phyloP scores from a whole-genome alignment of 2,888 invertebrate species.

The Pyrrhia umbra region DNA sequence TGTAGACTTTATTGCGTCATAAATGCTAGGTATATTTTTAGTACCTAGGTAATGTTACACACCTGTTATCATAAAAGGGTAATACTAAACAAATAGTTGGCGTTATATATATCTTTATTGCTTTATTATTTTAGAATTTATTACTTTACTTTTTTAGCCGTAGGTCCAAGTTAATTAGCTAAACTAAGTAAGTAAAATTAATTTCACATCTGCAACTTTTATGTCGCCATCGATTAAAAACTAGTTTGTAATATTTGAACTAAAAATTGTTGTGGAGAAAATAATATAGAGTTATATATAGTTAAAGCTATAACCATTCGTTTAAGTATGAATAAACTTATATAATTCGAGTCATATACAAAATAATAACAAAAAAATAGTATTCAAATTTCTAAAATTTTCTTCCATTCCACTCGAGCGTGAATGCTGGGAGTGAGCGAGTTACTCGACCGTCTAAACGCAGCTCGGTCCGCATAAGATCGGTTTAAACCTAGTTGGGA shows the following conservation, averaged over 20 bases:
- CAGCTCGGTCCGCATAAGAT: slow-evolving; percentile 45
- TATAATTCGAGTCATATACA: too few relatives aligned
- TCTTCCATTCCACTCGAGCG: slow-evolving; percentile 4
- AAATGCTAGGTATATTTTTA: slow-evolving; percentile 23
- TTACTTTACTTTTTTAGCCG: too few relatives aligned
- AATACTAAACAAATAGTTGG: background rate
- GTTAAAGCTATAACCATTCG: too few relatives aligned
- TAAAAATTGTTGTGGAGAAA: background rate
- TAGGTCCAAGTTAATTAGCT: background rate
- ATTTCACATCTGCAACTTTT: background rate
- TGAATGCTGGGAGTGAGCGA: slow-evolving; percentile 2
- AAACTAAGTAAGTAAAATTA: background rate
- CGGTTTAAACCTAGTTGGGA: slow-evolving; percentile 60
- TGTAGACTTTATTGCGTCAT: slow-evolving; percentile 12
- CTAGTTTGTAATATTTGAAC: background rate
- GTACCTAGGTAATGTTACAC: slow-evolving; percentile 1
- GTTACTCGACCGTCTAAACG: slow-evolving; percentile 36
- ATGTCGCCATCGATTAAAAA: background rate
- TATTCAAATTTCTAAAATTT: background rate
- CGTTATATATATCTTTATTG: background rate
- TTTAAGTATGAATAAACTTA: too few relatives aligned
- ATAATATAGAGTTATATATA: too few relatives aligned
- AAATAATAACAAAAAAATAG: background rate
- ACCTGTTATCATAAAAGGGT: slow-evolving; percentile 5
- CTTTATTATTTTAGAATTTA: background rate